phyloP scores from a whole-genome alignment of 1,140 invertebrate species.

The Drosophila funebris region DNA sequence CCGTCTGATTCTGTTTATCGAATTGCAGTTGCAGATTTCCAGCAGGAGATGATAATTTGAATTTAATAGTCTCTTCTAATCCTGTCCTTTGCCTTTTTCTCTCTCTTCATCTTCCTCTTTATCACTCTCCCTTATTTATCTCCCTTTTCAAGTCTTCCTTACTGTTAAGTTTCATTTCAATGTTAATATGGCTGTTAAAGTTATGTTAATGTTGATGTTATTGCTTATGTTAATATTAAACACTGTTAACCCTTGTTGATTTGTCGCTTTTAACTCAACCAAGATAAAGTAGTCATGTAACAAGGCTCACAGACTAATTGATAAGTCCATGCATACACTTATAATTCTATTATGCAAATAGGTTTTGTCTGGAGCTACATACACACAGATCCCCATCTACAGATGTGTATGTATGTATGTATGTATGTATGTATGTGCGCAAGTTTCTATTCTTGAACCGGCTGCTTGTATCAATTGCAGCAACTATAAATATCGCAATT shows the following conservation, averaged over 20 bases:
- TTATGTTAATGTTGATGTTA: no score
- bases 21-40: neutral
- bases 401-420: neutral
- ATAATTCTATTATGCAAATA: constrained; percentile 11
- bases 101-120: no score
- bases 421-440: neutral
- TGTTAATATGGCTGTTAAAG: no score
- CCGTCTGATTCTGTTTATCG: neutral
- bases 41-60: no score
- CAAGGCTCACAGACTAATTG: constrained; percentile 8
- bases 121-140: no score
- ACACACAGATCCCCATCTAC: neutral
- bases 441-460: constrained; percentile 8
- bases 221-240: no score
- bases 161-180: no score
- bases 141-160: no score
- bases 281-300: constrained; percentile 4
- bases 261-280: neutral
- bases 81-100: no score
- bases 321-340: constrained; percentile 6
- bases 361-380: neutral
- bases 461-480: constrained; percentile 27
- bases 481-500: constrained; percentile 2
- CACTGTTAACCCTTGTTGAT: neutral
- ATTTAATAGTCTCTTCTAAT: no score